These are phyloP conservation scores for Myanophis thanlyinensis DNA, from an alignment of 2,113 vertebrate species.

Conservation along the genomic window DNA sequence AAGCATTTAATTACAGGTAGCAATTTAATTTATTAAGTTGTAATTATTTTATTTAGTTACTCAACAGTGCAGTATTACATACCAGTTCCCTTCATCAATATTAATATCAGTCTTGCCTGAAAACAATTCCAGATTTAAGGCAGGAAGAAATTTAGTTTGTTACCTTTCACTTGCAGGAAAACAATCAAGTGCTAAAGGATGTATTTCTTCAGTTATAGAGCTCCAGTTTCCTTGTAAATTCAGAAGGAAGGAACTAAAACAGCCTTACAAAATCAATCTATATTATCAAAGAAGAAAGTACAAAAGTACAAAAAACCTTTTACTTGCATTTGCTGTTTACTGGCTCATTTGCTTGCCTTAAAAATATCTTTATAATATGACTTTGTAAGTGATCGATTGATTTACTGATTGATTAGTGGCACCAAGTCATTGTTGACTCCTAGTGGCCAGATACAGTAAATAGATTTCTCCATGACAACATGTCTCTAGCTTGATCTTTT, in stretches of 20 bases:
- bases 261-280: background rate
- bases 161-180: background rate
- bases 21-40: slow-evolving; percentile 32
- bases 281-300: background rate
- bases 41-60: slow-evolving; percentile 45
- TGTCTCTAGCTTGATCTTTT: background rate
- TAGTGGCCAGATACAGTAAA: background rate
- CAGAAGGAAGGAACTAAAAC: background rate
- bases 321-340: background rate
- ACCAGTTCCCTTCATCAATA: slow-evolving; percentile 38
- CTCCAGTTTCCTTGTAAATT: background rate
- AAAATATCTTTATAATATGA: background rate
- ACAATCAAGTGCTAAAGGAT: background rate
- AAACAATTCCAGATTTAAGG: slow-evolving; percentile 44
- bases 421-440: background rate
- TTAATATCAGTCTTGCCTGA: slow-evolving; percentile 42
- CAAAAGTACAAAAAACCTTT: background rate
- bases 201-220: background rate
- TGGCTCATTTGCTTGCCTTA: background rate
- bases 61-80: slow-evolving; percentile 48
- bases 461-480: background rate
- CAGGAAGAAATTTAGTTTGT: slow-evolving; percentile 30
- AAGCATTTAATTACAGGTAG: slow-evolving; percentile 53
- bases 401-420: background rate
- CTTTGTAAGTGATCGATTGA: background rate